Percentiles rank a stretch among this genome's conserved stretches.
phyloP scores from a whole-genome alignment of 2,797 vertebrate species.

The Dryobates pubescens region DNA sequence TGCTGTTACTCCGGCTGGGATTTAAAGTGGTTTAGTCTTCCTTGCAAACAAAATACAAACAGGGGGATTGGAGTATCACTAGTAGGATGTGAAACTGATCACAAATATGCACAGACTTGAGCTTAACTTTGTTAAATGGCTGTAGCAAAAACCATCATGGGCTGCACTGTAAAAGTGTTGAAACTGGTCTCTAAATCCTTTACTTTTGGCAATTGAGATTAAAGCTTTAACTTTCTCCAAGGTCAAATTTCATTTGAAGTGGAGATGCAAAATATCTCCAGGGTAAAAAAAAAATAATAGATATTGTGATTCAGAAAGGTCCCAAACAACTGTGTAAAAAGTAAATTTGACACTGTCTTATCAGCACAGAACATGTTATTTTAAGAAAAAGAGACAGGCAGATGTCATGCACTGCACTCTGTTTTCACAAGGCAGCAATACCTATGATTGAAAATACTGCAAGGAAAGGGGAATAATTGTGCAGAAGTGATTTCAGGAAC shows the following conservation, averaged over 20 bases:
- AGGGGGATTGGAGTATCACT: background rate
- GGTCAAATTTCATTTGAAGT: background rate
- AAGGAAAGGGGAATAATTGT: conserved; percentile 40
- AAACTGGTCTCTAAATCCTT: background rate
- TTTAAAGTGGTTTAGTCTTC: background rate
- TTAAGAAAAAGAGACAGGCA: background rate
- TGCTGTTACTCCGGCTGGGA: background rate
- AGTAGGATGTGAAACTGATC: background rate
- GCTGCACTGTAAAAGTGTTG: background rate
- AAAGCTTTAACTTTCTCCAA: background rate
- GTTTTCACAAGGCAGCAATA: conserved; percentile 63
- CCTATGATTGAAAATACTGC: background rate
- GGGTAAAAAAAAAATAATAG: background rate
- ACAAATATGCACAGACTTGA: background rate
- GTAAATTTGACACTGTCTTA: background rate
- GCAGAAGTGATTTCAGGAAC: conserved; percentile 21
- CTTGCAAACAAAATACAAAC: background rate
- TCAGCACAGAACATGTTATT: background rate
- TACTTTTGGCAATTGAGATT: background rate
- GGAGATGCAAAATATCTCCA: background rate
- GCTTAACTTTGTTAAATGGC: background rate
- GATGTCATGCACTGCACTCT: conserved; percentile 59
- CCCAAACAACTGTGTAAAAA: background rate
- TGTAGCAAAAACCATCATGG: background rate
- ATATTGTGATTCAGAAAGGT: background rate